A percentile compares a stretch with the other conserved stretches of the same genome.
Conservation (phyloP, 2,888 invertebrate genomes). For the Megaustenia siamemsis region DNA sequence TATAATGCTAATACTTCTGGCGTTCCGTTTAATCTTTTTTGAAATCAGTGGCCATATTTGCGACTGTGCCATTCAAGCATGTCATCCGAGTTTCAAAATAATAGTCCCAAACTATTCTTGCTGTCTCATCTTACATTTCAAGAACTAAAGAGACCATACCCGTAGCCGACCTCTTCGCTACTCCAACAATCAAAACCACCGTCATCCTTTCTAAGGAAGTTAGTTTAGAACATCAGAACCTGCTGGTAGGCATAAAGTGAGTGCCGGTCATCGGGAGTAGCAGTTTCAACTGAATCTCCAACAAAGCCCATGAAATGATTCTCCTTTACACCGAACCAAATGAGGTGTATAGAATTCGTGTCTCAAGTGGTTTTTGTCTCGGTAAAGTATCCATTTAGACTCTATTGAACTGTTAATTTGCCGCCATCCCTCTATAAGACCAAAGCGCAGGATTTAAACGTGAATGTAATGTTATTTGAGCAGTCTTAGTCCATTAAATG, state of each 20-base stretch:
- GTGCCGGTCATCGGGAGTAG: conserved; percentile 3
- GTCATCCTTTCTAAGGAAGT: too few species aligned
- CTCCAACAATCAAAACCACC: too few species aligned
- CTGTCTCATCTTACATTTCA: too few species aligned
- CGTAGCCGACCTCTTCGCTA: too few species aligned
- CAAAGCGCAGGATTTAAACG: background rate
- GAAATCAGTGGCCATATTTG: too few species aligned
- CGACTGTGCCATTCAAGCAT: too few species aligned
- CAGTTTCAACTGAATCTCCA: background rate
- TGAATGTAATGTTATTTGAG: background rate
- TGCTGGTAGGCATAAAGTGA: conserved; percentile 10
- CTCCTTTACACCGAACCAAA: background rate
- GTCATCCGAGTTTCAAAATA: too few species aligned
- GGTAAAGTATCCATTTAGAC: background rate
- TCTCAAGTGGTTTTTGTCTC: background rate
- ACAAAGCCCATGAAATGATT: background rate
- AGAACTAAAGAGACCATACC: too few species aligned
- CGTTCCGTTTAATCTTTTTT: too few species aligned
- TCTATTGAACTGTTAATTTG: background rate
- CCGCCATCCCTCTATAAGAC: background rate
- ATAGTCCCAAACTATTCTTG: too few species aligned
- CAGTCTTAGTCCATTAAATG: background rate
- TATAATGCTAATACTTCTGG: too few species aligned
- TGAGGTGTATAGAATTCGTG: conserved; percentile 26
- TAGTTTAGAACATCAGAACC: background rate